These are phyloP conservation scores for Troides helena DNA, from an alignment of 2,888 invertebrate species.

Conservation along the genomic window DNA sequence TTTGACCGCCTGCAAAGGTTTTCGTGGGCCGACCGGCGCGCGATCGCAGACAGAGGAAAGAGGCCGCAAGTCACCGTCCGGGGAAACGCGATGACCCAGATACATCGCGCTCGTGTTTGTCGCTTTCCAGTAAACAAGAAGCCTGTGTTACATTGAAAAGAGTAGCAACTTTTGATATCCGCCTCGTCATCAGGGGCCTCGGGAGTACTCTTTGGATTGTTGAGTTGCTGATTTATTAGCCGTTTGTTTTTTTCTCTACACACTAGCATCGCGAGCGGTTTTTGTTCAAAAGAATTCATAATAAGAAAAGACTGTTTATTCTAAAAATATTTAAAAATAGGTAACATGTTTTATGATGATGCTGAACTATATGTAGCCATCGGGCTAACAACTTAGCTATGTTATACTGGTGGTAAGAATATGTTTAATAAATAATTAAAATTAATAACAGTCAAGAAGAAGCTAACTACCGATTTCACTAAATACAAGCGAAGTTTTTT, in stretches of 20 bases:
- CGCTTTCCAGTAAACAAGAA: conserved; percentile 12
- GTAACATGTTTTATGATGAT: too few species aligned
- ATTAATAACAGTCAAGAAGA: too few species aligned
- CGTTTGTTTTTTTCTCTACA: neutral
- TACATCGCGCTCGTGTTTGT: conserved; percentile 17
- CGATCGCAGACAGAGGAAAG: conserved; percentile 15
- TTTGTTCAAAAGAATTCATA: too few species aligned
- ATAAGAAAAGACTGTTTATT: too few species aligned
- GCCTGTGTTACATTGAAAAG: conserved; percentile 10
- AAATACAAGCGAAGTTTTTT: too few species aligned
- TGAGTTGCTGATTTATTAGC: conserved; percentile 8
- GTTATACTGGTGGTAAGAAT: too few species aligned
- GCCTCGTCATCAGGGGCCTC: conserved; percentile 4
- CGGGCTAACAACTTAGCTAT: too few species aligned
- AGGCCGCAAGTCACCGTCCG: conserved; percentile 26
- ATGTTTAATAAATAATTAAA: too few species aligned
- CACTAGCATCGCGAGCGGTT: too few species aligned
- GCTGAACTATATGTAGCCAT: too few species aligned
- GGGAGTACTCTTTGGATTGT: conserved; percentile 4
- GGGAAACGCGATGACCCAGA: conserved; percentile 22
- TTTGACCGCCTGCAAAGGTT: neutral
- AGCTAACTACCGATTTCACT: too few species aligned
- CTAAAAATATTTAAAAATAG: too few species aligned
- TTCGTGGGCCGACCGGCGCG: conserved; percentile 10
- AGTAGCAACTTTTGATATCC: conserved; percentile 12